Evolutionary conservation across 2,888 invertebrate genomes (phyloP).

Genomic region (Hymenopus coronatus): DNA sequence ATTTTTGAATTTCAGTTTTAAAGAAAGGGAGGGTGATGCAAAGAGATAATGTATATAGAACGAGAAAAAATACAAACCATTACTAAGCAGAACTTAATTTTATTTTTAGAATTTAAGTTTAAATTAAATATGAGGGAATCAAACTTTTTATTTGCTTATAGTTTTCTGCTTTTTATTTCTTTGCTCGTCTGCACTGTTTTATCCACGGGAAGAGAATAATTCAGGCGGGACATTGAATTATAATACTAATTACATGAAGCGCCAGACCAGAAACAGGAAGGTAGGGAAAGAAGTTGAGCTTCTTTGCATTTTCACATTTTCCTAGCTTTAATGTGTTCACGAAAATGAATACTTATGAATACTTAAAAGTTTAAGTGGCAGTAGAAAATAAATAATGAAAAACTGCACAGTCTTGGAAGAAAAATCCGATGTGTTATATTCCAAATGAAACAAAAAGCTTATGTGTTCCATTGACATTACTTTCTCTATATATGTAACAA

Average conservation of each 20-base stretch:
- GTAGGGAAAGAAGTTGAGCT: background rate
- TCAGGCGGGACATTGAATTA: background rate
- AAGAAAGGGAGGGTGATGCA: background rate
- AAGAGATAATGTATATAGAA: background rate
- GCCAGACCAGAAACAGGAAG: background rate
- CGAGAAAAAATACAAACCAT: background rate
- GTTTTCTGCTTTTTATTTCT: background rate
- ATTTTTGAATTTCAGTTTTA: background rate
- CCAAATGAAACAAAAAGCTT: too few relatives aligned
- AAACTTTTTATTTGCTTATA: background rate
- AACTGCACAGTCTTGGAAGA: too few relatives aligned
- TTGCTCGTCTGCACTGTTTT: background rate
- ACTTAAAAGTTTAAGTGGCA: background rate
- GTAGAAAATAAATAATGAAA: background rate
- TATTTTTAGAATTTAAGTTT: constrained; percentile 9
- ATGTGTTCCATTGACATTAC: too few relatives aligned
- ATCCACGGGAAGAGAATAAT: background rate
- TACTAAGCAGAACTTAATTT: background rate
- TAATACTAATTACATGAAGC: background rate
- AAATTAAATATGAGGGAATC: constrained; percentile 8
- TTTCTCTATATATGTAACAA: too few relatives aligned
- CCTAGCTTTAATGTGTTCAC: background rate
- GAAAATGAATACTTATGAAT: background rate
- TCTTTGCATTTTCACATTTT: background rate
- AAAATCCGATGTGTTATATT: too few relatives aligned